These are phyloP conservation scores for Xylota sylvarum DNA, from an alignment of 2,888 invertebrate species.

Conservation along the genomic window DNA sequence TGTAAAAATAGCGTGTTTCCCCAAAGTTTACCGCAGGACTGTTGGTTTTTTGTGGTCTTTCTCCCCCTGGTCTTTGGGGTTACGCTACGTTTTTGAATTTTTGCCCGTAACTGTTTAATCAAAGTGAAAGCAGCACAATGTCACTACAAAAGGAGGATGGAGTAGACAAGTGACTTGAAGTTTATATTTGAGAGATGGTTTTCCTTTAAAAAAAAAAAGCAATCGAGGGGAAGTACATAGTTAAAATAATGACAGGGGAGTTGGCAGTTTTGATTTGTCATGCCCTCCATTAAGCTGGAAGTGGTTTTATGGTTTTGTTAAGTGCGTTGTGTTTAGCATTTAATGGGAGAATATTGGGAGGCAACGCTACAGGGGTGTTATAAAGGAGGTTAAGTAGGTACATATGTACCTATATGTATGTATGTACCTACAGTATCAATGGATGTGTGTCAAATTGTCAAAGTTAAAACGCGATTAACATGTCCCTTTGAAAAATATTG, in stretches of 20 bases:
- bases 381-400: no score
- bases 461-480: no score
- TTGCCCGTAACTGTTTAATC: slow-evolving; percentile 45
- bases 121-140: slow-evolving; percentile 20
- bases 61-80: slow-evolving; percentile 6
- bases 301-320: slow-evolving; percentile 18
- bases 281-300: slow-evolving; percentile 39
- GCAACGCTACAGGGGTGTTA: no score
- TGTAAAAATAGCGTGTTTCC: slow-evolving; percentile 42
- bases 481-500: no score
- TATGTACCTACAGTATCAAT: no score
- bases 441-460: no score
- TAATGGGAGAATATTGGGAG: no score
- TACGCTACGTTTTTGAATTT: slow-evolving; percentile 16
- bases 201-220: background rate
- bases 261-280: slow-evolving; percentile 60
- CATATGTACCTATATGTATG: no score
- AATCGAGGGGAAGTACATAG: background rate
- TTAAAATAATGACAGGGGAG: slow-evolving; percentile 18
- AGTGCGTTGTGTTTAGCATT: slow-evolving; percentile 4
- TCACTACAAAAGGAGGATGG: background rate
- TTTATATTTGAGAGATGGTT: slow-evolving; percentile 11
- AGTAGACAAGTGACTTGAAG: slow-evolving; percentile 11
- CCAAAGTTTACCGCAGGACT: slow-evolving; percentile 65
- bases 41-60: slow-evolving; percentile 58